Evolutionary conservation across 2,797 vertebrate species (phyloP).

Genomic region (Sebastes matsubarae): DNA sequence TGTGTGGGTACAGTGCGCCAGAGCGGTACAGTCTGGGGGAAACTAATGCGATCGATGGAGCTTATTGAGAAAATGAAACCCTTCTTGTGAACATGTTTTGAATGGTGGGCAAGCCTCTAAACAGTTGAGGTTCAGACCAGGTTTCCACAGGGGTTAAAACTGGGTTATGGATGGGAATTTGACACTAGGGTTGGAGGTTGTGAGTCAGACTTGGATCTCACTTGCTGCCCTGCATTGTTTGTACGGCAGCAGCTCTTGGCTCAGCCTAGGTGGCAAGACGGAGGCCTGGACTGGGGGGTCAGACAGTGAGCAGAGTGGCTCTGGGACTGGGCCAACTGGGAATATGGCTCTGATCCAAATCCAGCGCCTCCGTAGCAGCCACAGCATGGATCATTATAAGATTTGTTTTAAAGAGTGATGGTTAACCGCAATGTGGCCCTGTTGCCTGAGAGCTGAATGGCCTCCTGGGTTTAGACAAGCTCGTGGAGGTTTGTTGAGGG

Average conservation of each 20-base stretch:
- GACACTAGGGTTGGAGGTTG: conserved; percentile 1
- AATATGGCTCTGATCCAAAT: conserved; percentile 49
- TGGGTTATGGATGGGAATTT: background rate
- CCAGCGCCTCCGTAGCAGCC: conserved; percentile 39
- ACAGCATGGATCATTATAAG: conserved; percentile 61
- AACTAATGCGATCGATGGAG: conserved; percentile 17
- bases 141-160: conserved; percentile 17
- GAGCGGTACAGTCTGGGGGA: conserved; percentile 16
- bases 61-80: conserved; percentile 43
- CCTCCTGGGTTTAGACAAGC: conserved; percentile 61
- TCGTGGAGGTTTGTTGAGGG: conserved; percentile 35
- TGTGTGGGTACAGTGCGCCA: conserved; percentile 54
- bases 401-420: conserved; percentile 74
- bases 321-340: conserved; percentile 22
- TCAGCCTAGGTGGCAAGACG: conserved; percentile 4
- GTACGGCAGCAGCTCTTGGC: background rate
- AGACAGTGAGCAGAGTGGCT: conserved; percentile 29
- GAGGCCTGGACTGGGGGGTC: conserved; percentile 25
- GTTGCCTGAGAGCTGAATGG: conserved; percentile 62
- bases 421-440: conserved; percentile 64
- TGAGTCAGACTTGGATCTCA: conserved; percentile 3
- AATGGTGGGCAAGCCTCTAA: conserved; percentile 5
- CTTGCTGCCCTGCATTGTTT: conserved; percentile 5
- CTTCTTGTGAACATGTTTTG: conserved; percentile 29
- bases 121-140: background rate